Evolutionary conservation across 2,888 invertebrate species (phyloP), one percentile per base, ranked within the genome.

Genomic region (Leucophenga maculata): DNA sequence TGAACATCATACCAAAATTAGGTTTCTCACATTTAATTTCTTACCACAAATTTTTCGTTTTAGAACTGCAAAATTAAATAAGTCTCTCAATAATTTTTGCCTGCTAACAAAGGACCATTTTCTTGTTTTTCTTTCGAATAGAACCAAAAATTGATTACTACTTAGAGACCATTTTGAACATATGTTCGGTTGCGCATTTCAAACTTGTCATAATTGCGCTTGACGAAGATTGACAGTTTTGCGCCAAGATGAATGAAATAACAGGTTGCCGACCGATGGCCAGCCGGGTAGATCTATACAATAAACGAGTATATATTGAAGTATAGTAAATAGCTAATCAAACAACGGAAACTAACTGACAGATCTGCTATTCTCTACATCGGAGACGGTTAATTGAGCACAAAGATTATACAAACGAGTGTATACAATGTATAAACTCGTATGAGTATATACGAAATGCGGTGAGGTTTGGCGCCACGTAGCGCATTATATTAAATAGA

Each of bases 191-290:
- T 39, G 39, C 39, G 8, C 39, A 39, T 39, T 39, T 39, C 39
- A 39, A 50, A 50, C n/a, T 60, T 60, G 60, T 60, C 60, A 60
- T 60, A 44, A 60, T 16, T 26, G 44, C 14, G 26, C 62, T 46
- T 64, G 62, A 64, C 62, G 62, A 64, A 46, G 62, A 64, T 64
- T 64, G 62, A 64, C 62, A 64, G 18, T 64, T 64, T 31, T n/a
- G 62, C 62, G 46, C 26, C 16, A 48, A 64, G 48, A 46, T 64
- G 62, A 64, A 62, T 62, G 62, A 62, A 48, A 16, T n/a, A 18
- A 50, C n/a, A 50, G 50, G 50, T n/a, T 16, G 50, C 50, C n/a
- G 50, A n/a, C 50, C 6, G n/a, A n/a, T n/a, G n/a, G n/a, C n/a
- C 14, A 50, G 16, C 6, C 50, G 16, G 18, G 8, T 50, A n/a